Base-by-base conservation (phyloP, 2,888 invertebrate species). In the Ochropleura plecta region DNA sequence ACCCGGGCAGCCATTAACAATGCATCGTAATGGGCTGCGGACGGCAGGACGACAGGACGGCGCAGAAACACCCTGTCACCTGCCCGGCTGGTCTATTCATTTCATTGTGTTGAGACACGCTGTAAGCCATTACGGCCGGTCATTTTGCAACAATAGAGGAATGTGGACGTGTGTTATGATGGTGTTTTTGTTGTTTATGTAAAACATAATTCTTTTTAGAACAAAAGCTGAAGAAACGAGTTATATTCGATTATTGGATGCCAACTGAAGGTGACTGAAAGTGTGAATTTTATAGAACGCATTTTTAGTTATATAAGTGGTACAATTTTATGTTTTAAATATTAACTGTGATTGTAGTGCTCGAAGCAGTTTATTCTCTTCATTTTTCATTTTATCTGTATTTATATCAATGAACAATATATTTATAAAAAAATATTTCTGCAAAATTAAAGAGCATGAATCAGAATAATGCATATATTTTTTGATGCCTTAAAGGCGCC, bases 11-110 rank as follows among this genome's bases (percentile, higher is more conserved):
- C 59, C 73, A 76, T 82, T 76, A 79, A 83, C 83, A 81, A 83
- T 78, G 74, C 72, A 68, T 51, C 53, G 55, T 83, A 75, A 81
- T 73, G 70, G 69, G 51, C 57, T 76, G 76, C 30, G 67, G 67
- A 49, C 59, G 71, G 70, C 49, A 40, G 44, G n/a, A 14, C n/a
- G 62, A 12, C 5, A 53, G 53, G n/a, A 10, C 53, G n/a, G 8
- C 44, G 62, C 57, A 72, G 82, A 53, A 76, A 49, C 82, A 67
- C 46, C 79, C 60, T 76, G 82, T 80, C 77, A 79, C 70, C 82
- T 70, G 79, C 55, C 30, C 62, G 44, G n/a, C 44, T 62, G 62
- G 12, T 7, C 59, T 44, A 73, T 76, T 78, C 71, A 51, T n/a
- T 76, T 78, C 71, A 51, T n/a, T 49, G 49, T 40, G 64, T 66